A percentile compares a stretch with the other conserved stretches of the same genome.
Evolutionary conservation across 2,113 vertebrate species (phyloP).

Genomic region (Mobula hypostoma): DNA sequence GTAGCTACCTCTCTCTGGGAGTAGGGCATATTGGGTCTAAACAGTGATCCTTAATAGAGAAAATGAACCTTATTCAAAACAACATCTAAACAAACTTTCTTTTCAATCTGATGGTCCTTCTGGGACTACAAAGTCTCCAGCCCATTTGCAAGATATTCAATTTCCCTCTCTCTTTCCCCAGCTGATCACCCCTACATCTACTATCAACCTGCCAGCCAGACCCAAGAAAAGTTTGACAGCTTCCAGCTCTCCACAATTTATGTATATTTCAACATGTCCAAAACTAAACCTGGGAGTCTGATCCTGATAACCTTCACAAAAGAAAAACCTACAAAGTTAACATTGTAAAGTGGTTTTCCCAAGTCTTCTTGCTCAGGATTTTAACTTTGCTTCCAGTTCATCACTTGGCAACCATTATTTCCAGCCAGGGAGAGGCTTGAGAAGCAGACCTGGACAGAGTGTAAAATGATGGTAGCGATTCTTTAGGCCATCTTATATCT

Average conservation of each 20-base stretch:
- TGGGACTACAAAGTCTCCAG: neutral
- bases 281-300: neutral
- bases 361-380: neutral
- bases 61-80: neutral
- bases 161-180: too few species aligned
- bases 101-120: neutral
- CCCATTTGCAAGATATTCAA: neutral
- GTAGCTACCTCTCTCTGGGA: neutral
- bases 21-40: neutral
- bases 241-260: neutral
- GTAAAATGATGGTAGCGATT: neutral
- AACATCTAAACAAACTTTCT: neutral
- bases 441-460: neutral
- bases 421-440: neutral
- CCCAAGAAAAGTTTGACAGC: neutral
- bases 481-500: neutral
- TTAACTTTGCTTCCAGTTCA: neutral
- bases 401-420: neutral
- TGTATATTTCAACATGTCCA: neutral
- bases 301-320: neutral
- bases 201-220: neutral
- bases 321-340: neutral
- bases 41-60: neutral
- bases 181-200: neutral
- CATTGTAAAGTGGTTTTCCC: neutral